Conservation (phyloP, 64 coral and sea anemone genomes). For the Montipora cactus region DNA sequence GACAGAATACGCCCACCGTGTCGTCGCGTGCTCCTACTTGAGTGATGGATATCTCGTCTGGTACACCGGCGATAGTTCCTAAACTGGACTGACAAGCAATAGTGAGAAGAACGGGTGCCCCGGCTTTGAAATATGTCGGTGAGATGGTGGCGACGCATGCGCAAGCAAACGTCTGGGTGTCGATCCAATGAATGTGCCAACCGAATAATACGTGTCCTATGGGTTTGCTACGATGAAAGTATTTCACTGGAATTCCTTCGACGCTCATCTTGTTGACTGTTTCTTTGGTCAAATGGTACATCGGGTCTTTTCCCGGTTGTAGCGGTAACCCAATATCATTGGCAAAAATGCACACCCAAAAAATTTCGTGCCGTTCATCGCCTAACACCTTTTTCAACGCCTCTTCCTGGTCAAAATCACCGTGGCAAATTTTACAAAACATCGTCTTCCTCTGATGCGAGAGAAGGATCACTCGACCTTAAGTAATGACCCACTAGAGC, state of each 20-base stretch:
- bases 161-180: background rate
- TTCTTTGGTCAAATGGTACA: background rate
- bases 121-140: background rate
- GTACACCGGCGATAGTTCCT: background rate
- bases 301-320: background rate
- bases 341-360: conserved; percentile 19
- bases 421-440: background rate
- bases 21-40: background rate
- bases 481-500: background rate
- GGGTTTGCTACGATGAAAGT: background rate
- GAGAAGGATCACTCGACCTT: background rate
- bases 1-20: background rate
- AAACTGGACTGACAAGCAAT: background rate
- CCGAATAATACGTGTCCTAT: background rate
- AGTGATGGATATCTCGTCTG: background rate
- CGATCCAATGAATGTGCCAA: background rate
- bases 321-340: background rate
- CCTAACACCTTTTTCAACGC: background rate
- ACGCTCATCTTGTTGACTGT: background rate
- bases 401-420: background rate
- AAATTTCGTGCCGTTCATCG: background rate
- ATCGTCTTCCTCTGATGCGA: background rate
- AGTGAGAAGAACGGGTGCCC: background rate
- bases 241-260: background rate
- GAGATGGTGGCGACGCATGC: background rate